Evolutionary conservation across 2,113 vertebrate genomes (phyloP).

Genomic region (Menura novaehollandiae): DNA sequence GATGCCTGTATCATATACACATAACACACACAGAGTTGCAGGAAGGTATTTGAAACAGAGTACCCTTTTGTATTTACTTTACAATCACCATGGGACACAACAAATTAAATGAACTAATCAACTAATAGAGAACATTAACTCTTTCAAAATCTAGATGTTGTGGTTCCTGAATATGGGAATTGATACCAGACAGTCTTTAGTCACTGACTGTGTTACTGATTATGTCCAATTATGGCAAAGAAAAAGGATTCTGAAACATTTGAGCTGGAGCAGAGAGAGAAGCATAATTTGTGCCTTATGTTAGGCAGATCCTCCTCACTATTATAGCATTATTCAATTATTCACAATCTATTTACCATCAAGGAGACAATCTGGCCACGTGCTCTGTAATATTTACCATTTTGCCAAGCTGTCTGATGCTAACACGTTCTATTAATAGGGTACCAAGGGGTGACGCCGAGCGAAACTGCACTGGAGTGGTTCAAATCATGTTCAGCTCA

Average conservation of each 20-base stretch:
- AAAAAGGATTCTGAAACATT: slow-evolving; percentile 6
- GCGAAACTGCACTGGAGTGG: background rate
- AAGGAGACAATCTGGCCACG: background rate
- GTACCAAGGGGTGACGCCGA: background rate
- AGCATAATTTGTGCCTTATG: slow-evolving; percentile 9
- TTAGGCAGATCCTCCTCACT: background rate
- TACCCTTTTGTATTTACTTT: slow-evolving; percentile 25
- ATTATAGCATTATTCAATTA: slow-evolving; percentile 42
- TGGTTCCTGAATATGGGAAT: background rate
- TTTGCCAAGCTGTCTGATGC: background rate
- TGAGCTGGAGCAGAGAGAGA: background rate
- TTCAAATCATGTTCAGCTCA: background rate
- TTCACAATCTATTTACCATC: slow-evolving; percentile 24
- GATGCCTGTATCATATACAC: background rate
- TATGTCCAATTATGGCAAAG: slow-evolving; percentile 55
- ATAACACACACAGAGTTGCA: background rate
- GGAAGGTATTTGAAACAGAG: slow-evolving; percentile 15
- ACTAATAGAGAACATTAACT: slow-evolving; percentile 53
- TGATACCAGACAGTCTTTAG: slow-evolving; percentile 48
- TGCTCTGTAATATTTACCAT: background rate
- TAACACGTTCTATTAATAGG: background rate
- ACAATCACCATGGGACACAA: slow-evolving; percentile 35
- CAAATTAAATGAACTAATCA: slow-evolving; percentile 61
- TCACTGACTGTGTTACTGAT: slow-evolving; percentile 24
- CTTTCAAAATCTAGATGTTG: background rate